Percentiles rank a stretch among this genome's conserved stretches.
Conservation (phyloP, 2,113 vertebrate species). For the Oreotrochilus melanogaster region DNA sequence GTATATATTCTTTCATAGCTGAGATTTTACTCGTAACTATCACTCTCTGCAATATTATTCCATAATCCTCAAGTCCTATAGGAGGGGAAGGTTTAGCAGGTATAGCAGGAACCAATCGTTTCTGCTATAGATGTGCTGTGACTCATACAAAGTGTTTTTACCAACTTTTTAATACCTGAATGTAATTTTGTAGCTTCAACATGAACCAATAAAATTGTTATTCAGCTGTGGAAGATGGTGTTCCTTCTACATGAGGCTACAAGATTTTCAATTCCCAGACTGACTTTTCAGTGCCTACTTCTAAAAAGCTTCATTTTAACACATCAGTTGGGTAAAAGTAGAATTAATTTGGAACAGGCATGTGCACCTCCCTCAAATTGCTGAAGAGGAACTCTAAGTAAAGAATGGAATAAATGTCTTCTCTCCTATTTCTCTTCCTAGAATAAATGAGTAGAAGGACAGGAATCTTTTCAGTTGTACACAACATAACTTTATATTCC, state of each 20-base stretch:
- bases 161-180: background rate
- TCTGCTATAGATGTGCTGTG: background rate
- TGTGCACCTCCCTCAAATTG: background rate
- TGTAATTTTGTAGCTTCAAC: background rate
- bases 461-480: background rate
- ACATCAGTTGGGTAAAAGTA: background rate
- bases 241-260: background rate
- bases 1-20: background rate
- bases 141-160: background rate
- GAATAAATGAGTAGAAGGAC: background rate
- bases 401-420: background rate
- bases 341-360: background rate
- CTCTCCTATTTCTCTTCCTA: background rate
- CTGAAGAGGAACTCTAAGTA: background rate
- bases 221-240: background rate
- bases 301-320: background rate
- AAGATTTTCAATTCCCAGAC: background rate
- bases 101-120: background rate
- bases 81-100: background rate
- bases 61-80: background rate
- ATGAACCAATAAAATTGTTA: background rate
- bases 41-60: background rate
- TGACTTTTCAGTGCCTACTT: background rate
- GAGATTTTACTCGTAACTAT: background rate
- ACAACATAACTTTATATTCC: background rate